Evolutionary conservation across 2,797 vertebrate genomes (phyloP).

Genomic region (Rousettus madagascariensis): DNA sequence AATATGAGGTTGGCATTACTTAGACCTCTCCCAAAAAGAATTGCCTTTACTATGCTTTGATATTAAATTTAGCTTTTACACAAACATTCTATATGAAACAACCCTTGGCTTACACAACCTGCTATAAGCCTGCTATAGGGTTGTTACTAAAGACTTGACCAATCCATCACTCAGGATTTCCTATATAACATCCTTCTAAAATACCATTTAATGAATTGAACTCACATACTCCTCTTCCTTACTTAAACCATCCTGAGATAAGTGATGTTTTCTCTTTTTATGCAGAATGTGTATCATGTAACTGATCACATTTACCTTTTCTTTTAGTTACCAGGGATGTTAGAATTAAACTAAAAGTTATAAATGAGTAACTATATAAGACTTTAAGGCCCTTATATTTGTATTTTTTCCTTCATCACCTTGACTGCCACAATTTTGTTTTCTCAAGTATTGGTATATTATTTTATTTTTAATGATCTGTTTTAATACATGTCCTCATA

Average conservation of each 20-base stretch:
- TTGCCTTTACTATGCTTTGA: background rate
- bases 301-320: background rate
- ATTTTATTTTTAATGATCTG: constrained; percentile 8
- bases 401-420: background rate
- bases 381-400: background rate
- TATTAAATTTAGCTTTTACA: background rate
- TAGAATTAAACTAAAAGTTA: constrained; percentile 7
- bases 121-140: background rate
- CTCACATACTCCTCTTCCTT: background rate
- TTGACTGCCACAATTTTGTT: background rate
- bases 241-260: background rate
- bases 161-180: background rate
- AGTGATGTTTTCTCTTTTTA: background rate
- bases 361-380: background rate
- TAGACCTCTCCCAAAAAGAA: background rate
- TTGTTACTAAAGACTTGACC: background rate
- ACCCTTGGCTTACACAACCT: background rate
- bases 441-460: background rate
- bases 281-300: background rate
- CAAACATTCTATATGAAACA: background rate
- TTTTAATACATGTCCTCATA: background rate
- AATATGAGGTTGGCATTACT: background rate
- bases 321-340: background rate
- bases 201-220: background rate
- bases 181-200: background rate